Conservation (phyloP, 2,888 invertebrate species). For the Sturmia bella region DNA sequence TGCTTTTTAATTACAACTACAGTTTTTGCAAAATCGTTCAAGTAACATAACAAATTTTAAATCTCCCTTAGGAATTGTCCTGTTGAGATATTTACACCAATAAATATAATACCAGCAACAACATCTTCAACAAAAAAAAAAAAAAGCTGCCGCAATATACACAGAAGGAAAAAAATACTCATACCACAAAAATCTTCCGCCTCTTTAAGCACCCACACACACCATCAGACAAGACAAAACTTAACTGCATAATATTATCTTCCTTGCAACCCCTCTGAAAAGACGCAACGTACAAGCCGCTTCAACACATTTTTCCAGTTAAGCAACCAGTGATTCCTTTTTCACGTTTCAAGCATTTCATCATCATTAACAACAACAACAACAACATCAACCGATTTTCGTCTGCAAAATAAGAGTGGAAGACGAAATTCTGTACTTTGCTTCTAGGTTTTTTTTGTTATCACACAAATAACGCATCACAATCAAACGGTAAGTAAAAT, state of each 20-base stretch:
- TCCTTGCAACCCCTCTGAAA: neutral
- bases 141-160: slow-evolving; percentile 65
- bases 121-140: slow-evolving; percentile 62
- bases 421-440: slow-evolving; percentile 17
- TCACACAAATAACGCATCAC: slow-evolving; percentile 53
- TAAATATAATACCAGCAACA: slow-evolving; percentile 47
- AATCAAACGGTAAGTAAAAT: slow-evolving; percentile 64
- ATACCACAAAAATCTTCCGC: slow-evolving; percentile 49
- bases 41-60: slow-evolving; percentile 38
- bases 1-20: slow-evolving; percentile 37
- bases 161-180: slow-evolving; percentile 26
- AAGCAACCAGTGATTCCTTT: slow-evolving; percentile 22
- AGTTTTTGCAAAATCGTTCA: slow-evolving; percentile 37
- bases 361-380: slow-evolving; percentile 57
- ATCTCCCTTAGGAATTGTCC: slow-evolving; percentile 75
- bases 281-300: slow-evolving; percentile 15
- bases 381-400: slow-evolving; percentile 52
- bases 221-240: slow-evolving; percentile 9
- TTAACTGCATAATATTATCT: slow-evolving; percentile 35
- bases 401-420: slow-evolving; percentile 28
- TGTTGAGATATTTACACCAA: slow-evolving; percentile 74
- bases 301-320: slow-evolving; percentile 54
- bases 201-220: slow-evolving; percentile 11
- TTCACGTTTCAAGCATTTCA: slow-evolving; percentile 48
- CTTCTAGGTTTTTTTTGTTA: neutral